Percentiles rank a stretch among this genome's conserved stretches.
Evolutionary conservation across 2,113 vertebrate genomes (phyloP).

Genomic region (Xiphophorus hellerii): DNA sequence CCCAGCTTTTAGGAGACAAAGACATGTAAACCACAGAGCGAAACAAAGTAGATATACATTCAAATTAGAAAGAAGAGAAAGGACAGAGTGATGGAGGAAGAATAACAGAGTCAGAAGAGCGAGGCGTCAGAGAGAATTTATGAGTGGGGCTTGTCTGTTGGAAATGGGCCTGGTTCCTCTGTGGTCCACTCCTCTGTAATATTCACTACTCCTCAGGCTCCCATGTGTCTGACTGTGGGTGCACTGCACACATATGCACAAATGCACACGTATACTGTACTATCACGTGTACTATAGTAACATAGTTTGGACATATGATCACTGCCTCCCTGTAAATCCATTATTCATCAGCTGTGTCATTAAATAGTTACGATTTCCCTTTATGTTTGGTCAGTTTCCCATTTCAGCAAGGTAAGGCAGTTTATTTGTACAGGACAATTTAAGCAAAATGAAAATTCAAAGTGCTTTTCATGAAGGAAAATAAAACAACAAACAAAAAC

Average conservation of each 20-base stretch:
- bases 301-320: slow-evolving; percentile 25
- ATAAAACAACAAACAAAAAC: not conserved
- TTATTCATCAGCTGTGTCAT: slow-evolving; percentile 47
- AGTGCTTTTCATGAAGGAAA: too few relatives aligned
- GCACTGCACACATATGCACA: slow-evolving; percentile 55
- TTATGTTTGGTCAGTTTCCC: slow-evolving; percentile 14
- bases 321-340: slow-evolving; percentile 43
- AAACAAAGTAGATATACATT: slow-evolving; percentile 39
- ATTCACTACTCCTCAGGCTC: slow-evolving; percentile 75
- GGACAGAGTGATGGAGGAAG: slow-evolving; percentile 53
- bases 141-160: slow-evolving; percentile 75
- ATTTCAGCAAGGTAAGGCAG: not conserved
- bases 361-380: slow-evolving; percentile 39
- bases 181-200: slow-evolving; percentile 80
- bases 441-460: too few relatives aligned
- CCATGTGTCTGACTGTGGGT: slow-evolving; percentile 76
- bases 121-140: slow-evolving; percentile 76
- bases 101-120: slow-evolving; percentile 48
- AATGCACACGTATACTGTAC: slow-evolving; percentile 28
- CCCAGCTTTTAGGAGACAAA: slow-evolving; percentile 31
- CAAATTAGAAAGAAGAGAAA: slow-evolving; percentile 18
- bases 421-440: not conserved
- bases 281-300: slow-evolving; percentile 34
- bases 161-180: slow-evolving; percentile 73
- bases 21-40: slow-evolving; percentile 20